Percentiles rank a stretch among this genome's conserved stretches.
Evolutionary conservation across 2,113 vertebrate species (phyloP).

Genomic region (Silurus asotus): DNA sequence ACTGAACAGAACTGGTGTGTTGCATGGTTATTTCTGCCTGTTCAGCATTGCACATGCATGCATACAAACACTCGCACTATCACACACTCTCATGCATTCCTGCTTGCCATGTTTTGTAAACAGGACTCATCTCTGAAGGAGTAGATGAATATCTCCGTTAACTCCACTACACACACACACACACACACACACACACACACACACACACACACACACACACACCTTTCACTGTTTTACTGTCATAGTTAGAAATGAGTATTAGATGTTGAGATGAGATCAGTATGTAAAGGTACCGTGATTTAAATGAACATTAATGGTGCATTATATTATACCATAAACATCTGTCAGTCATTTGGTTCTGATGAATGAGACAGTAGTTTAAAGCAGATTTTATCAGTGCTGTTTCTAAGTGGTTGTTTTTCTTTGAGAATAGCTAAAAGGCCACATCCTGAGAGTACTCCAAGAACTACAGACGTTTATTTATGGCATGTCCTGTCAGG

Average conservation of each 20-base stretch:
- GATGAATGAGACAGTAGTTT: constrained; percentile 1
- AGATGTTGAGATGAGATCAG: neutral
- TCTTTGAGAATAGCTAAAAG: neutral
- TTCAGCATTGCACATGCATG: neutral
- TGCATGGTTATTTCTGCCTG: neutral
- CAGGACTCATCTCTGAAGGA: neutral
- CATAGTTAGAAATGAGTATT: neutral
- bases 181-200: too few relatives aligned
- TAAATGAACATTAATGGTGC: neutral
- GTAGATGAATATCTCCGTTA: constrained; percentile 13
- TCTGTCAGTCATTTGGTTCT: neutral
- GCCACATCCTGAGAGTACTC: neutral
- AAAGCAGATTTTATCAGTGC: neutral
- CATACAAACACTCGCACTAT: neutral
- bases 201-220: too few relatives aligned
- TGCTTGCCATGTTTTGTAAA: constrained; percentile 21
- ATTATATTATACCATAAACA: neutral
- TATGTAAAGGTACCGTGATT: neutral
- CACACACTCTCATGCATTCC: constrained; percentile 4
- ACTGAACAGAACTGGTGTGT: neutral
- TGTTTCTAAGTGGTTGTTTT: neutral
- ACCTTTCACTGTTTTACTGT: neutral
- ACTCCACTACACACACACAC: too few relatives aligned
- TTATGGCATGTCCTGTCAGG: neutral
- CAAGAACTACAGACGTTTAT: neutral